Conservation (phyloP, 1,140 invertebrate species). For the Rhagoletis pomonella region DNA sequence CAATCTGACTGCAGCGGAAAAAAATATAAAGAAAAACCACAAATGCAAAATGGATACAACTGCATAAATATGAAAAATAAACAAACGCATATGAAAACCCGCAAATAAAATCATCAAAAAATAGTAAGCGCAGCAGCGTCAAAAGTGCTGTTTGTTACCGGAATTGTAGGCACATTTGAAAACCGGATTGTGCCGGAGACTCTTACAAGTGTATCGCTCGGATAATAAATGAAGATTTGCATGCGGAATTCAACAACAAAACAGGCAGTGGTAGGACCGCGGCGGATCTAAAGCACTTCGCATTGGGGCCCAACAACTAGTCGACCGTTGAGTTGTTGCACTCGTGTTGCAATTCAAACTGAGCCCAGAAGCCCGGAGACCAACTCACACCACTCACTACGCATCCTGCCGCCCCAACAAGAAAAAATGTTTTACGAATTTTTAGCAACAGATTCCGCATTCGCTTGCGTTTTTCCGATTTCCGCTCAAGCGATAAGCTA, state of each 20-base stretch:
- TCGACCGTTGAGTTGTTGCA: too few species aligned
- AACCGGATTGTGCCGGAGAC: neutral
- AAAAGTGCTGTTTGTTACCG: neutral
- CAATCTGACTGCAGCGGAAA: neutral
- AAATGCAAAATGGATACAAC: too few species aligned
- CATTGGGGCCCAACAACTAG: neutral
- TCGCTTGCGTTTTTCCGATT: neutral
- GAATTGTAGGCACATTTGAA: neutral
- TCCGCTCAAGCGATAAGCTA: neutral
- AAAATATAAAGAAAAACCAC: neutral
- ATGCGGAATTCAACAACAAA: neutral
- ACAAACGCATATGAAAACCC: neutral
- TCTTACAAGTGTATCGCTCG: neutral
- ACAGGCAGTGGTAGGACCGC: neutral
- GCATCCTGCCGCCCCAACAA: neutral
- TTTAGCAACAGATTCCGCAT: neutral
- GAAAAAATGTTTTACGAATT: neutral
- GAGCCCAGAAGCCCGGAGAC: neutral
- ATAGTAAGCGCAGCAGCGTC: neutral
- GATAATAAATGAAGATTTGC: constrained; percentile 43
- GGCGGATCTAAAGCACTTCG: neutral
- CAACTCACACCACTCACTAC: neutral
- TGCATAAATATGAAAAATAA: neutral
- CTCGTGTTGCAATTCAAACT: too few species aligned
- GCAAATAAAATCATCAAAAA: neutral